Conservation (phyloP, 1,140 invertebrate genomes). For the Pogonognathellus flavescens region DNA sequence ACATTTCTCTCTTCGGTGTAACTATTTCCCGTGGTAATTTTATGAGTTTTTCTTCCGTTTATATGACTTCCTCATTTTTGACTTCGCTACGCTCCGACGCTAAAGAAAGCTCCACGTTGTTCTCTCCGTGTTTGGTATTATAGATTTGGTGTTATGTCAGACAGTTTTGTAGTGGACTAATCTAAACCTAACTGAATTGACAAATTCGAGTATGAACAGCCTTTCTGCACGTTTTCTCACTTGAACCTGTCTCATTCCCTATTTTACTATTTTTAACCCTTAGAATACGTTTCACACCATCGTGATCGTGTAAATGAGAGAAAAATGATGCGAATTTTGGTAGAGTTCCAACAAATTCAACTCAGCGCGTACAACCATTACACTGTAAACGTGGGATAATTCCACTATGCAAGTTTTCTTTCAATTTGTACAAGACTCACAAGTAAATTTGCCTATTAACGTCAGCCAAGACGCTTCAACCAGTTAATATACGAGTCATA, state of each 20-base stretch:
- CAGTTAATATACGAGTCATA: slow-evolving; percentile 14
- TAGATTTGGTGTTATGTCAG: slow-evolving; percentile 1
- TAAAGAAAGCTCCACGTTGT: not conserved
- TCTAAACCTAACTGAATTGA: slow-evolving; percentile 34
- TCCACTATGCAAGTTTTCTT: not conserved
- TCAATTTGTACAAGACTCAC: slow-evolving; percentile 8
- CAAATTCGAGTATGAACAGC: slow-evolving; percentile 25
- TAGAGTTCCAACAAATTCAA: slow-evolving; percentile 1
- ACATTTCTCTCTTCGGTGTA: not conserved
- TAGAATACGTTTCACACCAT: slow-evolving; percentile 17
- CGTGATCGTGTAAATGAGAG: not conserved
- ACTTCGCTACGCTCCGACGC: not conserved
- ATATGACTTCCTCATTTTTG: slow-evolving; percentile 35
- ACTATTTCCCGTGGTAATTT: slow-evolving; percentile 27
- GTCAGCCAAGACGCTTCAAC: not conserved
- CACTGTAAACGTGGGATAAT: not conserved
- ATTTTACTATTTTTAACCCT: slow-evolving; percentile 22
- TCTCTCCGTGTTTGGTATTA: not conserved
- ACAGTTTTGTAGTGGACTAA: slow-evolving; percentile 1
- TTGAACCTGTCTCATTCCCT: slow-evolving; percentile 17
- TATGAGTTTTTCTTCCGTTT: slow-evolving; percentile 36
- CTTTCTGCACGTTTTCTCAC: slow-evolving; percentile 35
- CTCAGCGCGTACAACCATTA: not conserved
- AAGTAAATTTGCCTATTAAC: not conserved
- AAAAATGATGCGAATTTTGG: slow-evolving; percentile 21